These are phyloP conservation scores for Acanthosepion lycidas DNA, from an alignment of 2,888 invertebrate species.

Conservation along the genomic window DNA sequence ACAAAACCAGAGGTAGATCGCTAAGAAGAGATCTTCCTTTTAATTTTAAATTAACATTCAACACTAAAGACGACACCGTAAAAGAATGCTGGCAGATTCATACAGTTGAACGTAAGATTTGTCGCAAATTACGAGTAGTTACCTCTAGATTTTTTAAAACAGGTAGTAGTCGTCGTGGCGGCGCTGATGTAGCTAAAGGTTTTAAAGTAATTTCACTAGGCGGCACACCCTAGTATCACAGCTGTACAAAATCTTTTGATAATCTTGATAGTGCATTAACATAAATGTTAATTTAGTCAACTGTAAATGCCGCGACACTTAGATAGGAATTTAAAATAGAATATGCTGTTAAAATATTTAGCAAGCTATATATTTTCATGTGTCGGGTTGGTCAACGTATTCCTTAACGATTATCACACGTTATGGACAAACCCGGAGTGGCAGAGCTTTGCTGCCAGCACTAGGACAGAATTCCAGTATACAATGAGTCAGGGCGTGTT, in stretches of 20 bases:
- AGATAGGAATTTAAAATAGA: not conserved
- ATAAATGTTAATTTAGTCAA: not conserved
- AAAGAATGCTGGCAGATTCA: no score
- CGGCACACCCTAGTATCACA: slow-evolving; percentile 24
- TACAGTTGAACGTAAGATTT: no score
- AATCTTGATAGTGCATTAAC: slow-evolving; percentile 8
- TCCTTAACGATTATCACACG: no score
- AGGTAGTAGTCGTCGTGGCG: no score
- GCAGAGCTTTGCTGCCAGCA: no score
- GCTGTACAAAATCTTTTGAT: not conserved
- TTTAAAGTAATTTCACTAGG: no score
- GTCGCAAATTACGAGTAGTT: no score
- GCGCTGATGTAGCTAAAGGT: not conserved
- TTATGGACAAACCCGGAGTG: not conserved
- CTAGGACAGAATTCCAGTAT: not conserved
- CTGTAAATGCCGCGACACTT: not conserved
- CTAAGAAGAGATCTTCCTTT: no score
- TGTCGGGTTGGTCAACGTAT: not conserved
- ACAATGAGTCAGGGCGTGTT: not conserved
- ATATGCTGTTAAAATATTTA: not conserved
- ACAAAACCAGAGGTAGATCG: no score
- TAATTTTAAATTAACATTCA: no score
- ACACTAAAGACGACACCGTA: no score
- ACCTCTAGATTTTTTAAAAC: no score
- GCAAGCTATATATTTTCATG: not conserved